Evolutionary conservation across 2,888 invertebrate genomes (phyloP), one percentile per base, ranked within the genome.

Genomic region (Ariolimax columbianus): DNA sequence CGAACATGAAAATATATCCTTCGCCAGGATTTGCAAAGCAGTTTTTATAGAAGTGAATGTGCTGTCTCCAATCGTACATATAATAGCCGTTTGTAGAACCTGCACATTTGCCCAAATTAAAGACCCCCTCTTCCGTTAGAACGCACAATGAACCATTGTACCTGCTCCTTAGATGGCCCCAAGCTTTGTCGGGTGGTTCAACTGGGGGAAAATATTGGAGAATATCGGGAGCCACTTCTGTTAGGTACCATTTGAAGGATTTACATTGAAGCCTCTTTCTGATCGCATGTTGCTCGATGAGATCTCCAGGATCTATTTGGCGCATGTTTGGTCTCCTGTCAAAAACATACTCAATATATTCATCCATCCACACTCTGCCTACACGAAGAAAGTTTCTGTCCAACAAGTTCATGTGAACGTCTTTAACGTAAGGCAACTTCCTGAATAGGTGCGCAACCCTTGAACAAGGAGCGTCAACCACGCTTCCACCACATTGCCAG

Each of bases 401-500:
- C 19, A 73, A 14, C n/a, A 66, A 33, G 26, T 77, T 26, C 23
- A 77, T 55, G 0, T n/a, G 47, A 2, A 77, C 43, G 2, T 66
- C 59, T 6, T 23, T 0, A 19, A 77, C 33, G 47, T 83, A 77
- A 14, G 77, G 77, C 14, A 77, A 66, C 2, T 6, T 3, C 26
- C 77, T 47, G 51, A 66, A 83, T 9, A 77, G 36, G 47, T 90
- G 90, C 26, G 88, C 89, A 7, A 90, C 88, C 47, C 88, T 87
- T 0, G 89, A 89, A 51, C 90, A 90, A 0, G 89, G 88, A 1
- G 88, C 82, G 38, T 88, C 87, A 70, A 86, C 81, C 17, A 90
- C 84, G 40, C 82, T 83, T 11, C 90, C 90, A 19, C 89, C 90
- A 86, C 90, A 89, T 86, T 86, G 80, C 90, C 90, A 90, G 11